Percentiles rank a stretch among this genome's conserved stretches.
These are phyloP conservation scores for Pycnomerus fuliginosus DNA, from an alignment of 2,888 invertebrate species.

Conservation along the genomic window DNA sequence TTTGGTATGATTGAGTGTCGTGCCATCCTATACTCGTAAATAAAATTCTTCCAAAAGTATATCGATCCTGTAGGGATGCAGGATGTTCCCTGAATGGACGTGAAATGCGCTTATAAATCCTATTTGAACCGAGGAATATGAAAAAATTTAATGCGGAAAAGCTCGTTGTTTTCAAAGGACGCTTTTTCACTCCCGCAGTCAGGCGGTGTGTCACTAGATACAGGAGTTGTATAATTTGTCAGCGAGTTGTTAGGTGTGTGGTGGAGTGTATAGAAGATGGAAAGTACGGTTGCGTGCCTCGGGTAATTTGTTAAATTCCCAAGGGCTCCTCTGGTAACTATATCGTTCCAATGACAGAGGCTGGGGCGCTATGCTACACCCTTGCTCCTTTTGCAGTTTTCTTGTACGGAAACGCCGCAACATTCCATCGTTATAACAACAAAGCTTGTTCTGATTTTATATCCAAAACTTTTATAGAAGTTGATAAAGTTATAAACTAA, in stretches of 20 bases:
- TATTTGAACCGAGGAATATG: conserved; percentile 5
- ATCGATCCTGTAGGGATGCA: conserved; percentile 24
- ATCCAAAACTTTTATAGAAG: too few relatives aligned
- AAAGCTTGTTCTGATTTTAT: too few relatives aligned
- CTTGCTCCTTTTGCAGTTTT: conserved; percentile 23
- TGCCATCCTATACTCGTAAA: conserved; percentile 24
- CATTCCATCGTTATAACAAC: too few relatives aligned
- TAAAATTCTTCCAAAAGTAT: conserved; percentile 27
- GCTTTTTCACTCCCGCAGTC: neutral
- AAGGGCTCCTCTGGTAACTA: conserved; percentile 31
- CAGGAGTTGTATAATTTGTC: conserved; percentile 23
- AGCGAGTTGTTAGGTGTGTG: conserved; percentile 19
- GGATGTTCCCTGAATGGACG: conserved; percentile 7
- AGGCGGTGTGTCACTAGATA: conserved; percentile 7
- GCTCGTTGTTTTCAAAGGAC: neutral
- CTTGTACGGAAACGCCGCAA: conserved; percentile 8
- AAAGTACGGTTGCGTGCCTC: conserved; percentile 24
- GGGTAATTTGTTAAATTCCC: conserved; percentile 37
- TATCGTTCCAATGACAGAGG: conserved; percentile 31
- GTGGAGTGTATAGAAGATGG: conserved; percentile 19
- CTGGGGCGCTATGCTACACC: conserved; percentile 28
- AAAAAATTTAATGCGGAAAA: too few relatives aligned
- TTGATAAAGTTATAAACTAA: too few relatives aligned
- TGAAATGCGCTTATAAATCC: conserved; percentile 12
- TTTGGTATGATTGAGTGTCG: conserved; percentile 30